Evolutionary conservation across 2,113 vertebrate species (phyloP).

Genomic region (Anoura caudifer): DNA sequence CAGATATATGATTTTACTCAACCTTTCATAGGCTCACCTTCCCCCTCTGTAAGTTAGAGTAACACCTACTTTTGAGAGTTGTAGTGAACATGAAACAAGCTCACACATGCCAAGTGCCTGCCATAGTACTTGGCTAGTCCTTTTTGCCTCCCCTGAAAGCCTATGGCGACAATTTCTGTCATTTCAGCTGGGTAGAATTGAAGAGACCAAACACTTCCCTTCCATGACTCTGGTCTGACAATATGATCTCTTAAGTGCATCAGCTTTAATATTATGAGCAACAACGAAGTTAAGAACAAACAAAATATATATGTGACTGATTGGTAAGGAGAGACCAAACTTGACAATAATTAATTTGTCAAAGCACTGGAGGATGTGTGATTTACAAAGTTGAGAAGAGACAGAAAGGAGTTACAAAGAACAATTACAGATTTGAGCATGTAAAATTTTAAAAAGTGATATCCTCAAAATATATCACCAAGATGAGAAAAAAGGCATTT

Average conservation of each 20-base stretch:
- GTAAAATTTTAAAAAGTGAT: neutral
- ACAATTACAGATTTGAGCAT: neutral
- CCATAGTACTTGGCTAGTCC: neutral
- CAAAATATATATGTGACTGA: neutral
- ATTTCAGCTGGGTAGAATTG: neutral
- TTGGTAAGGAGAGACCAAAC: neutral
- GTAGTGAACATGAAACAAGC: neutral
- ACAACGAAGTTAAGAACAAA: neutral
- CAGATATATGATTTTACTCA: neutral
- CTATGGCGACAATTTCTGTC: neutral
- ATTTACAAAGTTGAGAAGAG: neutral
- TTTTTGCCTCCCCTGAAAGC: neutral
- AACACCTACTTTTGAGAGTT: neutral
- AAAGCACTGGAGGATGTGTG: neutral
- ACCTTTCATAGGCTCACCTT: neutral
- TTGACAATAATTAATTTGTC: neutral
- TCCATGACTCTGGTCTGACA: neutral
- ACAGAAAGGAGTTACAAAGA: neutral
- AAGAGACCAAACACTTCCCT: neutral
- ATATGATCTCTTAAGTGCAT: neutral
- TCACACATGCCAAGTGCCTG: neutral
- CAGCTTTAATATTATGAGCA: neutral
- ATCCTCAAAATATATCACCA: neutral
- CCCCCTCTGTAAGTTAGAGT: neutral
- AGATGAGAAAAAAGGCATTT: neutral